Conservation (phyloP, 2,113 vertebrate genomes). For the Anarrhichthys ocellatus region DNA sequence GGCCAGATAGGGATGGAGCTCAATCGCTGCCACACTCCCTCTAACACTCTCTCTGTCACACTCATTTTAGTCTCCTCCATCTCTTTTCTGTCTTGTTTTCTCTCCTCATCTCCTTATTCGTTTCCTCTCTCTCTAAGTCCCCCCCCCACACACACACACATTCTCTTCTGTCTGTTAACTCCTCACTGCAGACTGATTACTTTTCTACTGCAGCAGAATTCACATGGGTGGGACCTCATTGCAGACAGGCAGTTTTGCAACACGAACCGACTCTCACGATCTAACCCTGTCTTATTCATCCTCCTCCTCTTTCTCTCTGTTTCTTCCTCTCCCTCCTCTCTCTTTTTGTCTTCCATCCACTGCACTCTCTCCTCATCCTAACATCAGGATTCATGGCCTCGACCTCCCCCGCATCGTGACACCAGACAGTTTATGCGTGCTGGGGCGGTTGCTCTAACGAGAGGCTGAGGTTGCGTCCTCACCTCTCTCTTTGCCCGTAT, state of each 20-base stretch:
- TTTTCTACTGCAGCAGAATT: slow-evolving; percentile 62
- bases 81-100: slow-evolving; percentile 5
- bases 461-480: slow-evolving; percentile 7
- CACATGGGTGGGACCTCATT: slow-evolving; percentile 46
- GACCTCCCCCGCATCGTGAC: neutral
- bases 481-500: neutral
- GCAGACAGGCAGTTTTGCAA: slow-evolving; percentile 22
- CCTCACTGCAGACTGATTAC: slow-evolving; percentile 57
- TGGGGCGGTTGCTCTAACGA: slow-evolving; percentile 8
- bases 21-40: slow-evolving; percentile 1
- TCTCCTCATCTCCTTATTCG: slow-evolving; percentile 9
- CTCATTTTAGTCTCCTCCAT: slow-evolving; percentile 20
- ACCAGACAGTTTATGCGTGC: slow-evolving; percentile 38
- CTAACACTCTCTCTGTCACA: slow-evolving; percentile 23
- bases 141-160: neutral
- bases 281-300: neutral
- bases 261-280: neutral
- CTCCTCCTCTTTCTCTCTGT: neutral
- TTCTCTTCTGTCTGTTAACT: slow-evolving; percentile 13
- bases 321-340: neutral
- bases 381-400: slow-evolving; percentile 19
- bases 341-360: neutral
- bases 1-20: slow-evolving; percentile 12
- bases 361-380: neutral
- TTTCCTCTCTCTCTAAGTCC: neutral